phyloP scores from a whole-genome alignment of 2,797 vertebrate genomes.

The Accipiter badius region DNA sequence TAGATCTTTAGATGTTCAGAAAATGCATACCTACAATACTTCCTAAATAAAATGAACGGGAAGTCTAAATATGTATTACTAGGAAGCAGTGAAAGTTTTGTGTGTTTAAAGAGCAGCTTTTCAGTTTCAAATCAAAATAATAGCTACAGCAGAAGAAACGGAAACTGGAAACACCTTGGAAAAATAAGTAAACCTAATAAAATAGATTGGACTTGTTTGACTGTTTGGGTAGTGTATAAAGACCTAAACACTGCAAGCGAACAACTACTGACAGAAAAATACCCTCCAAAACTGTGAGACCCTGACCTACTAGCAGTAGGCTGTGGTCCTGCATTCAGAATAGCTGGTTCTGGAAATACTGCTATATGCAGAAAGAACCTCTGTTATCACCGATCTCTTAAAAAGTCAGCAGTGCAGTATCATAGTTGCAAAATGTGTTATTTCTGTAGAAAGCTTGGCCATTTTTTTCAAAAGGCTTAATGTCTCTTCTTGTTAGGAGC shows the following conservation, averaged over 20 bases:
- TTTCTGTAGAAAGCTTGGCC: neutral
- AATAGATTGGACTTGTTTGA: neutral
- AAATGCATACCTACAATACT: neutral
- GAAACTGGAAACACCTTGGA: neutral
- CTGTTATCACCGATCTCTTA: neutral
- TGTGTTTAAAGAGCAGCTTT: neutral
- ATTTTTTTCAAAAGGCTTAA: neutral
- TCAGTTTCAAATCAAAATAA: neutral
- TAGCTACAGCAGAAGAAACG: neutral
- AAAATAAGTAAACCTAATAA: neutral
- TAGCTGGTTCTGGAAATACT: neutral
- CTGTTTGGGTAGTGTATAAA: neutral
- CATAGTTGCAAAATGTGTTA: neutral
- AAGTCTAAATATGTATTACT: neutral
- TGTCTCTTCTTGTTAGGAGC: neutral
- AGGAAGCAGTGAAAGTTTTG: neutral
- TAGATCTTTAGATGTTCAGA: neutral
- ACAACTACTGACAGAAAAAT: neutral
- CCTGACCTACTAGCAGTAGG: neutral
- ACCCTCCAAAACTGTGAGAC: neutral
- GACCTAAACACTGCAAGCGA: neutral
- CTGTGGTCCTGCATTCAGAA: neutral
- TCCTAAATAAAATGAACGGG: neutral
- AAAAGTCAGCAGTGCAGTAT: neutral
- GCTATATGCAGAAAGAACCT: neutral